Base-by-base conservation (phyloP, 64 coral and sea anemone species). In the Trachythela sp. region DNA sequence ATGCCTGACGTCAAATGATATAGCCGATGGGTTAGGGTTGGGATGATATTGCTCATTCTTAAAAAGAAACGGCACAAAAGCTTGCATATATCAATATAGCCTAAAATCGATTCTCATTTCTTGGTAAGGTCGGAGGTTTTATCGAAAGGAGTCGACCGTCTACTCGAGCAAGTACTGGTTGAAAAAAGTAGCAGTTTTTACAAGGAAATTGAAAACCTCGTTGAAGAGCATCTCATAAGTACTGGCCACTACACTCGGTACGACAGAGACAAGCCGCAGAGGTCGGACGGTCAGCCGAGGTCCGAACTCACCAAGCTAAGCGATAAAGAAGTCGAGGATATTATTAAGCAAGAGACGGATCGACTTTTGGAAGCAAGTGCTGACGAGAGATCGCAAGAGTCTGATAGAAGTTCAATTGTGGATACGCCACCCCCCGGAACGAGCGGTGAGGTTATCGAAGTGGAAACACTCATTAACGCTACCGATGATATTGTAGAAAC, bases 111-210 rank as follows among this genome's bases (percentile, higher is more conserved):
- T 8, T 64, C 20, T n/a, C 8, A 18, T 48, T 71, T 38, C 76
- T 77, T 42, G 39, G 87, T 42, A 36, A 99, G 96, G 76, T 99
- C 96, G 48, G 96, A 99, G 33, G 91, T 94, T 50, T 85, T 99
- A 86, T 89, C 94, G 34, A 86, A 91, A 84, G 96, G 96, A 8
- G 91, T 94, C 8, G 91, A 99, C 31, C 87, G 94, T 43, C 89
- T 99, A 49, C 88, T 99, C 51, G 86, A 87, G 36, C 91, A 99
- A 91, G 92, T 91, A 20, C 76, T 99, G 48, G 96, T 93, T 29
- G 92, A 91, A 48, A 99, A 93, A 67, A 70, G 91, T 38, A 93
- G 92, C 77, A 84, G 86, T 30, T 99, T 99, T 33, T 94, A 99
- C 39, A 95, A 91, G 18, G 68, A 94, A 29, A 90, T 99, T 34